These are phyloP conservation scores for Orientallactaga bullata DNA, from an alignment of 2,113 vertebrate genomes.

Conservation along the genomic window DNA sequence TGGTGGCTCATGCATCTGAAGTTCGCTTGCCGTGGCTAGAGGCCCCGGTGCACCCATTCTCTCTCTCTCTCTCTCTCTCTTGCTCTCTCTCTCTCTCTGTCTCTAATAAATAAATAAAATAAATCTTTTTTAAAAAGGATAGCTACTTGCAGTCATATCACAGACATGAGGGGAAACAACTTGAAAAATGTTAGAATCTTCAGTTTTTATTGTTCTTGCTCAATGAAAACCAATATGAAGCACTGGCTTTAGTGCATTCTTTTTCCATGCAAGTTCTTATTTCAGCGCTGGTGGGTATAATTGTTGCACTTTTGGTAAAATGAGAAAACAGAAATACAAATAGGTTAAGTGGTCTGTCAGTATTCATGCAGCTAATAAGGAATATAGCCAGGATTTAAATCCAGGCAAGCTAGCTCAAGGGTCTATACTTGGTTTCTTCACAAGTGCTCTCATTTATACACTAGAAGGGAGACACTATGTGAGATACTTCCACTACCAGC, in stretches of 20 bases:
- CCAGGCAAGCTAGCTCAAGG: constrained; percentile 5
- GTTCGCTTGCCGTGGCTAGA: too few species aligned
- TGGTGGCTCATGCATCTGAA: too few species aligned
- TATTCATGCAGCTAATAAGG: not conserved
- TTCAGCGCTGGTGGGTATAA: too few species aligned
- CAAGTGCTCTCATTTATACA: not conserved
- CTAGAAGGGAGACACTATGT: not conserved
- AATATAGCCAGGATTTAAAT: constrained; percentile 25
- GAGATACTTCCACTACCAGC: not conserved
- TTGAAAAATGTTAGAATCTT: not conserved
- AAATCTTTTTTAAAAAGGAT: not conserved
- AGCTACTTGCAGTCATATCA: not conserved
- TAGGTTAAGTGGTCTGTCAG: not conserved
- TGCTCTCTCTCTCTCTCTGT: too few species aligned
- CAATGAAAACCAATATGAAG: not conserved
- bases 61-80: too few species aligned
- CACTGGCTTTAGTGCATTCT: not conserved
- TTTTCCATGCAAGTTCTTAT: not conserved
- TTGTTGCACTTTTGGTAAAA: not conserved
- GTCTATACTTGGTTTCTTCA: not conserved
- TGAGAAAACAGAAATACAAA: not conserved
- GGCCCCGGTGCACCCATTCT: too few species aligned
- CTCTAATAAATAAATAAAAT: too few species aligned
- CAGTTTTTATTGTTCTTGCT: constrained; percentile 11
- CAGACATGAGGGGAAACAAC: not conserved